A percentile compares a stretch with the other conserved stretches of the same genome.
phyloP scores from a whole-genome alignment of 2,888 invertebrate species.

The Pimpla rufipes region DNA sequence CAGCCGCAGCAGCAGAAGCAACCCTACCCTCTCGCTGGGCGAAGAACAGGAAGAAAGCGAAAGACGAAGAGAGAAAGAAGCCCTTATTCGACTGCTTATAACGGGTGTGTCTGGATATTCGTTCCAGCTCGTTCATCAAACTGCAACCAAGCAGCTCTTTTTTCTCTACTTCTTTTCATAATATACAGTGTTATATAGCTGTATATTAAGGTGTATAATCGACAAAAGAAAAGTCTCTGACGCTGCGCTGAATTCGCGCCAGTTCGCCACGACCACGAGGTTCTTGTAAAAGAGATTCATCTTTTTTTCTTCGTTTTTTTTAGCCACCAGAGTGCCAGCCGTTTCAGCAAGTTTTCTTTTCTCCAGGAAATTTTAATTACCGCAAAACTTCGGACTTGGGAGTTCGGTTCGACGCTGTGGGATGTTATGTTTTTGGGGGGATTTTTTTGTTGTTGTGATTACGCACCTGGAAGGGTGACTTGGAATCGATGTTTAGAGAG shows the following conservation, averaged over 20 bases:
- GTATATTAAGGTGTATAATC: constrained; percentile 42
- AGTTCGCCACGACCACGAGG: constrained; percentile 23
- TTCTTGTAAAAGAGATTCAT: constrained; percentile 29
- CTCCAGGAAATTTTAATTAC: constrained; percentile 52
- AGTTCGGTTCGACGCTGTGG: constrained; percentile 28
- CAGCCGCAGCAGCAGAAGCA: constrained; percentile 31
- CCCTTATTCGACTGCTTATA: constrained; percentile 53
- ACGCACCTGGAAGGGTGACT: background rate
- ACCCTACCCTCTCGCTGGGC: constrained; percentile 31
- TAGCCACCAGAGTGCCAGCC: constrained; percentile 11
- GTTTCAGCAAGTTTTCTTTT: constrained; percentile 45
- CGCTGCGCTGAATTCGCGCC: constrained; percentile 29
- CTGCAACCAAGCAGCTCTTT: constrained; percentile 45
- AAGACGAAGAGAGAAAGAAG: constrained; percentile 48
- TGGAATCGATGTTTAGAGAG: background rate
- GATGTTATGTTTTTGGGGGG: constrained; percentile 12
- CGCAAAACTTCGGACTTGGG: constrained; percentile 37
- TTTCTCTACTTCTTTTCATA: constrained; percentile 15
- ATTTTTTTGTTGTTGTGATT: background rate
- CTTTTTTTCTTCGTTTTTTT: constrained; percentile 21
- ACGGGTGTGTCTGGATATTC: constrained; percentile 37
- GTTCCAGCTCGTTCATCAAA: constrained; percentile 49
- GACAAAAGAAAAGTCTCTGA: constrained; percentile 52
- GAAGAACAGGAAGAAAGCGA: constrained; percentile 38
- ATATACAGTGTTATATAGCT: constrained; percentile 31